These are phyloP conservation scores for Gallinago paraguaiae DNA, from an alignment of 2,113 vertebrate species.

Conservation along the genomic window DNA sequence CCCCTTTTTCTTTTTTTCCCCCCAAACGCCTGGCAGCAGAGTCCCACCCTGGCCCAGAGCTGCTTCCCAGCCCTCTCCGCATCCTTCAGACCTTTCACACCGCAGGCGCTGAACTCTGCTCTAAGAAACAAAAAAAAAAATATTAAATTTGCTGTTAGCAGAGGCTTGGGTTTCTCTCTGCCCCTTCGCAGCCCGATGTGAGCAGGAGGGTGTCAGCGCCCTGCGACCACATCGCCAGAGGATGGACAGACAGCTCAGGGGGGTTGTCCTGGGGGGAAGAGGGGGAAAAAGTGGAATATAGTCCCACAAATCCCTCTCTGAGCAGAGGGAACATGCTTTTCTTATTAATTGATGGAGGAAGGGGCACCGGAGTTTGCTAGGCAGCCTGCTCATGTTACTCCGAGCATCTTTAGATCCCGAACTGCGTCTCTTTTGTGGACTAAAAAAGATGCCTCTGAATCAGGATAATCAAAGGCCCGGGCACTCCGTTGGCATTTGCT, in stretches of 20 bases:
- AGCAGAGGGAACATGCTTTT: conserved; percentile 50
- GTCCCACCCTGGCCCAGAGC: neutral
- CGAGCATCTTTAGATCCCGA: conserved; percentile 49
- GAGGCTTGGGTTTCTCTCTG: neutral
- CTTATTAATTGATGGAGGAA: conserved; percentile 65
- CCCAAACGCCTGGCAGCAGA: neutral
- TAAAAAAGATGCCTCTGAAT: conserved; percentile 34
- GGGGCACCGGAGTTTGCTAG: conserved; percentile 28
- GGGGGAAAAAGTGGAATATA: neutral
- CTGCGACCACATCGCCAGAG: neutral
- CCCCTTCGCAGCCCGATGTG: neutral
- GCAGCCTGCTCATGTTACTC: conserved; percentile 62
- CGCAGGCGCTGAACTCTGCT: neutral
- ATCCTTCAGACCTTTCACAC: neutral
- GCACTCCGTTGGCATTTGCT: neutral
- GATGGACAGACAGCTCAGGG: neutral
- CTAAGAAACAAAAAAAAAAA: neutral
- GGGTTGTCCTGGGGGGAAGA: neutral
- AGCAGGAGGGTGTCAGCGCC: neutral
- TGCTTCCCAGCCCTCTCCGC: neutral
- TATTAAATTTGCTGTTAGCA: neutral
- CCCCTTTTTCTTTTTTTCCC: neutral
- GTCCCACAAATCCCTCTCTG: neutral
- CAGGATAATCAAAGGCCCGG: conserved; percentile 28
- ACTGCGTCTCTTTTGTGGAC: neutral